A percentile compares a stretch with the other conserved stretches of the same genome.
phyloP scores from a whole-genome alignment of 2,797 vertebrate genomes.

The Danio tinwini region DNA sequence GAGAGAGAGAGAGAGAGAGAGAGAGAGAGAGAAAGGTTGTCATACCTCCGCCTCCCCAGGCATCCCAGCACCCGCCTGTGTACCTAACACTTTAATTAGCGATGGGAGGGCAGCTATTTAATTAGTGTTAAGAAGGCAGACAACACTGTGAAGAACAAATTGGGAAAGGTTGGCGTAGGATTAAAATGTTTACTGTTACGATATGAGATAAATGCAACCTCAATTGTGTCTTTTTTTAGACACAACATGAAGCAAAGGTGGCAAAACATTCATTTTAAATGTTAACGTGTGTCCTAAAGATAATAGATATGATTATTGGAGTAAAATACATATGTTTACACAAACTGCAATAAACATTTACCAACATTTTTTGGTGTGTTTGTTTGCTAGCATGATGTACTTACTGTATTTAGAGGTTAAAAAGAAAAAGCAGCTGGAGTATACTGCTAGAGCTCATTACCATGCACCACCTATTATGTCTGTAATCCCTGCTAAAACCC shows the following conservation, averaged over 20 bases:
- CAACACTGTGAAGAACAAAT: constrained; percentile 22
- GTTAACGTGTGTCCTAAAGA: neutral
- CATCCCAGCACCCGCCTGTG: constrained; percentile 20
- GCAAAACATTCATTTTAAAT: neutral
- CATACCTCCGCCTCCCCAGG: constrained; percentile 35
- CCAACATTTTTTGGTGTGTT: neutral
- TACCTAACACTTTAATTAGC: constrained; percentile 46
- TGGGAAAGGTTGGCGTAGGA: neutral
- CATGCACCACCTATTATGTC: constrained; percentile 15
- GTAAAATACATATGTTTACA: neutral
- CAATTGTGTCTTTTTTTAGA: neutral
- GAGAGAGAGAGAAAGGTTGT: neutral
- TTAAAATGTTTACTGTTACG: constrained; percentile 18
- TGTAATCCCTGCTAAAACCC: constrained; percentile 32
- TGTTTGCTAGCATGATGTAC: neutral
- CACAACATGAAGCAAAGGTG: neutral
- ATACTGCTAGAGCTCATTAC: constrained; percentile 19
- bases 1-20: neutral
- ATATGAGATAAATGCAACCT: constrained; percentile 9
- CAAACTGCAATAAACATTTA: neutral
- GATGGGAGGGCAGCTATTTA: constrained; percentile 37
- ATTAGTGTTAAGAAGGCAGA: constrained; percentile 38
- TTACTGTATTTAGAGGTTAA: neutral
- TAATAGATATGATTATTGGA: too few relatives aligned
- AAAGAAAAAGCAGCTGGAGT: neutral